These are phyloP conservation scores for Bursaphelenchus okinawaensis DNA, from an alignment of 2,888 invertebrate species.

Conservation along the genomic window DNA sequence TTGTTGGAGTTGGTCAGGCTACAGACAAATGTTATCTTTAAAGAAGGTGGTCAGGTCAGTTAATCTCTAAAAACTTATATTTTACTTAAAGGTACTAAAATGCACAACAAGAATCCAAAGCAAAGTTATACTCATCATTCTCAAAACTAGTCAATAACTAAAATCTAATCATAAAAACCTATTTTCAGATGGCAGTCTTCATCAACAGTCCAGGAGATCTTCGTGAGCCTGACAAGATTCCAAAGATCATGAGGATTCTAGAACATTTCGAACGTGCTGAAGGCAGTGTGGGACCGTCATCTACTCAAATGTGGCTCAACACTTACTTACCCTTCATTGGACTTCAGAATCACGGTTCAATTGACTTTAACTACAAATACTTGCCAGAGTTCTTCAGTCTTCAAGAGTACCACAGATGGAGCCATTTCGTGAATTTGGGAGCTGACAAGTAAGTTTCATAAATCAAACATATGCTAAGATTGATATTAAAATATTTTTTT, in stretches of 20 bases:
- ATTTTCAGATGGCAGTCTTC: constrained; percentile 47
- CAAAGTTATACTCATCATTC: not conserved
- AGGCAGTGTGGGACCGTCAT: constrained; percentile 47
- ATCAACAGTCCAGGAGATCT: constrained; percentile 55
- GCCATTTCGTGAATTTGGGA: constrained; percentile 53
- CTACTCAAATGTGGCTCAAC: constrained; percentile 55
- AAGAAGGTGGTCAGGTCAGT: constrained; percentile 52
- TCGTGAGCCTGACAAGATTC: constrained; percentile 39
- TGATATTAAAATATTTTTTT: not conserved
- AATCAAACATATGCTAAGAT: not conserved
- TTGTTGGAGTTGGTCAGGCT: constrained; percentile 51
- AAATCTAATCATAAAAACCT: not conserved
- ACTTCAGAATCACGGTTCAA: constrained; percentile 51
- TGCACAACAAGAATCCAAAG: not conserved
- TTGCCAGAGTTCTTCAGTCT: constrained; percentile 54
- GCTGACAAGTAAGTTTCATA: constrained; percentile 36
- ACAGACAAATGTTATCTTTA: constrained; percentile 56
- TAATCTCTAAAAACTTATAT: not conserved
- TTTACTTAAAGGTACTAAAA: no score
- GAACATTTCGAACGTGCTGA: constrained; percentile 48
- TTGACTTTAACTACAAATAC: constrained; percentile 56
- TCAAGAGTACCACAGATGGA: constrained; percentile 53
- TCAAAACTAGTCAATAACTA: not conserved
- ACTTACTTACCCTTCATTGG: constrained; percentile 54
- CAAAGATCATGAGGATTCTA: constrained; percentile 48